Evolutionary conservation across 2,797 vertebrate genomes (phyloP).

Genomic region (Ispidina lecontei): DNA sequence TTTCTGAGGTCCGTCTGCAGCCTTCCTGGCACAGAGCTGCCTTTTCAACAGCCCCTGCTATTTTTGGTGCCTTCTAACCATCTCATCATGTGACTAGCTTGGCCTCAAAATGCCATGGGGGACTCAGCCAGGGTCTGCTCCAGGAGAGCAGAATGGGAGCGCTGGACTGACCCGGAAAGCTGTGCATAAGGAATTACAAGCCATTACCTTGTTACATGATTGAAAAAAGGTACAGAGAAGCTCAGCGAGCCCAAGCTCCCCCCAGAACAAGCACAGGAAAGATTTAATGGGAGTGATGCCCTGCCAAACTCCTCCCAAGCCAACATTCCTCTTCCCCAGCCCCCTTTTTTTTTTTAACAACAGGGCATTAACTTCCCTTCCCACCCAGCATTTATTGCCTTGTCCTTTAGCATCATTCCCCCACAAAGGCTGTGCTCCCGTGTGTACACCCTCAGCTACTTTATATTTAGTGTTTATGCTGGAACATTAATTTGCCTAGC

Average conservation of each 20-base stretch:
- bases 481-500: not conserved
- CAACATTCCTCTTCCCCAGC: not conserved
- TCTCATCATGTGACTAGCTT: not conserved
- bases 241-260: not conserved
- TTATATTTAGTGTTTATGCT: conserved; percentile 20
- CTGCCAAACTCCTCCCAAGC: not conserved
- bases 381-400: not conserved
- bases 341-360: not conserved
- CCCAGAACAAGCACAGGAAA: not conserved
- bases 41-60: conserved; percentile 27
- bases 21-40: not conserved
- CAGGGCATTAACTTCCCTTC: not conserved
- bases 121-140: not conserved
- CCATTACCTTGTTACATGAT: not conserved
- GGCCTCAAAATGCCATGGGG: not conserved
- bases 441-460: not conserved
- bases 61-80: not conserved
- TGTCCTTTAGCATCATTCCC: not conserved
- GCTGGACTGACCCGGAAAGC: not conserved
- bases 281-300: not conserved
- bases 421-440: not conserved
- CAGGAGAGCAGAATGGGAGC: not conserved
- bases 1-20: not conserved
- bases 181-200: not conserved
- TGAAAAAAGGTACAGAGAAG: not conserved